These are phyloP conservation scores for Zosterops borbonicus DNA, from an alignment of 2,113 vertebrate genomes.

Conservation along the genomic window DNA sequence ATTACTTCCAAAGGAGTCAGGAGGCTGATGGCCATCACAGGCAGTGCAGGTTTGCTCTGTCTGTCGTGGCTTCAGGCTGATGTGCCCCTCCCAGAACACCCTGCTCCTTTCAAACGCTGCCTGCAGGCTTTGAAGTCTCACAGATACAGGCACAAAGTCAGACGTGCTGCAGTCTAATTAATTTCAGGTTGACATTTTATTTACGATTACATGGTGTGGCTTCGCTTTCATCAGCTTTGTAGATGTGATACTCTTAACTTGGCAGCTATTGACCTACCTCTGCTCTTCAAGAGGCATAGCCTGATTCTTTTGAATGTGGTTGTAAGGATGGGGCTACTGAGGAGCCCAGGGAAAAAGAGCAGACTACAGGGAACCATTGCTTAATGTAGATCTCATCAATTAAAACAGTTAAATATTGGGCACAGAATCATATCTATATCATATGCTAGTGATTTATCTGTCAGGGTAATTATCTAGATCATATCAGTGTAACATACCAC, in stretches of 20 bases:
- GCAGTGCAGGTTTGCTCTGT: accelerated
- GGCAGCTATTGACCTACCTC: constrained; percentile 33
- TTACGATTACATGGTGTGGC: background rate
- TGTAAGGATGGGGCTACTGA: background rate
- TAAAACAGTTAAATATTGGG: background rate
- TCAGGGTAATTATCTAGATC: background rate
- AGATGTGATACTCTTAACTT: background rate
- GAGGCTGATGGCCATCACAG: background rate
- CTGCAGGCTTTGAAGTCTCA: constrained; percentile 47
- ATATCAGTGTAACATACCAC: background rate
- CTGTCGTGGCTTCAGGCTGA: background rate
- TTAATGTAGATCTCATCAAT: background rate
- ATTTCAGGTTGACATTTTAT: constrained; percentile 63
- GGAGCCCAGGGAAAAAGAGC: background rate
- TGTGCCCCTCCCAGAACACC: background rate
- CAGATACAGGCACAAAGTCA: background rate
- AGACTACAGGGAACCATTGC: background rate
- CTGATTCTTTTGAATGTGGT: background rate
- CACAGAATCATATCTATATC: background rate
- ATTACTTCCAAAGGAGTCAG: background rate
- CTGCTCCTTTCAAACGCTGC: background rate
- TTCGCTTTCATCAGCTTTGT: background rate
- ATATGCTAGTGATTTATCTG: background rate
- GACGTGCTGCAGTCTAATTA: constrained; percentile 50
- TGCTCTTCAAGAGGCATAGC: background rate